Percentiles rank a stretch among this genome's conserved stretches.
phyloP scores from a whole-genome alignment of 2,113 vertebrate genomes.

The Mesoclemmys tuberculata region DNA sequence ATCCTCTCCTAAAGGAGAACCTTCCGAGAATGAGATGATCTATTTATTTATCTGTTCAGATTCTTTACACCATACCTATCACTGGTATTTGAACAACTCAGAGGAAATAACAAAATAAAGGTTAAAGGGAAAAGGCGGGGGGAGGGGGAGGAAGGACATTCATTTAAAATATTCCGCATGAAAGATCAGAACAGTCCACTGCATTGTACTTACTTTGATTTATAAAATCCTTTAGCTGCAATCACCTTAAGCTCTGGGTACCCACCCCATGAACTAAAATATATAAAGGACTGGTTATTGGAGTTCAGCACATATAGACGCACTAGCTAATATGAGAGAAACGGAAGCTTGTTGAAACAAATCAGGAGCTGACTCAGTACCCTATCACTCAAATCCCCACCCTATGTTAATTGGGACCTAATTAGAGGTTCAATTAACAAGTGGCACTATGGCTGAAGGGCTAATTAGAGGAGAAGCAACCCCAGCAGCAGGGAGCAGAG shows the following conservation, averaged over 20 bases:
- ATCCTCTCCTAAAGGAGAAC: background rate
- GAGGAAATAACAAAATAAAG: background rate
- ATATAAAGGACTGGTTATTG: constrained; percentile 34
- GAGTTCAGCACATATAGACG: constrained; percentile 47
- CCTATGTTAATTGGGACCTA: background rate
- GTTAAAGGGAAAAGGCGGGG: background rate
- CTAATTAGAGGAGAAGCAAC: background rate
- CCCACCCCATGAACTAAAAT: constrained; percentile 54
- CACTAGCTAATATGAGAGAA: constrained; percentile 20
- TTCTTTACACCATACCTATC: background rate
- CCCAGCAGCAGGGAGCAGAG: background rate
- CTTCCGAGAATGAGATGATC: background rate
- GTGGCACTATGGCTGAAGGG: background rate
- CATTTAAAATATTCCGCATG: background rate
- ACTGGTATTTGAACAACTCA: background rate
- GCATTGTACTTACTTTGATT: background rate
- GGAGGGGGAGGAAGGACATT: background rate
- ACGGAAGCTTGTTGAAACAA: background rate
- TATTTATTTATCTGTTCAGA: background rate
- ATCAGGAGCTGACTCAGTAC: background rate
- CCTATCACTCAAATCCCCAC: background rate
- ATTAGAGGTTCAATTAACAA: background rate
- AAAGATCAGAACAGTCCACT: background rate
- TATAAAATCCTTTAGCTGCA: constrained; percentile 24
- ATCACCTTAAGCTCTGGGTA: constrained; percentile 28